Conservation (phyloP, 2,113 vertebrate species). For the Otolemur garnettii region DNA sequence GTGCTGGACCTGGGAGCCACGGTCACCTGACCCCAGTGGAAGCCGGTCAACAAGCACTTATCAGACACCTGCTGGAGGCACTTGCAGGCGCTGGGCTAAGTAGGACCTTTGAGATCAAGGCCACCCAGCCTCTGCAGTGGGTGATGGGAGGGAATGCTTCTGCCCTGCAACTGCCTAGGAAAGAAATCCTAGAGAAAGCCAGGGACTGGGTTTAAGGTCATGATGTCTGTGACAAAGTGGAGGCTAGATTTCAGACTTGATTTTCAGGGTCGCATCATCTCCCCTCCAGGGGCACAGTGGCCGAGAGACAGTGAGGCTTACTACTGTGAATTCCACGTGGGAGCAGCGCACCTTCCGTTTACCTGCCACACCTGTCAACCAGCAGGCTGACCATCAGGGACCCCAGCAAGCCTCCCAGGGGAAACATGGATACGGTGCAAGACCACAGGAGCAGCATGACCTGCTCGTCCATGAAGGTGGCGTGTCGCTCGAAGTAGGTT, state of each 20-base stretch:
- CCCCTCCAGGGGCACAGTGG: neutral
- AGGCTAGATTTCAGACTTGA: neutral
- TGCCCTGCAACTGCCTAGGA: neutral
- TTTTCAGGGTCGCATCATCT: neutral
- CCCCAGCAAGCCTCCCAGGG: slow-evolving; percentile 92
- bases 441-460: slow-evolving; percentile 91
- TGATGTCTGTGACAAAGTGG: neutral
- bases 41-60: rapidly evolving
- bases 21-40: neutral
- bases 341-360: neutral
- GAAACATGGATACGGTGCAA: slow-evolving; percentile 93
- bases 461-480: slow-evolving; percentile 62
- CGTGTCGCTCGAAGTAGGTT: slow-evolving; percentile 87
- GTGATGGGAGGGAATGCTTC: rapidly evolving
- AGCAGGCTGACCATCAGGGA: slow-evolving; percentile 92
- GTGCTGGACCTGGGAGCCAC: neutral
- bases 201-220: neutral
- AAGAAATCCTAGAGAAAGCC: neutral
- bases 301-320: neutral
- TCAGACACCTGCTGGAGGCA: neutral
- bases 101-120: neutral
- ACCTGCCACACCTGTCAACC: slow-evolving; percentile 93
- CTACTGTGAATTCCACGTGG: neutral
- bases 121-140: rapidly evolving
- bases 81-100: rapidly evolving